Percentiles rank a stretch among this genome's conserved stretches.
Evolutionary conservation across 1,140 invertebrate genomes (phyloP).

Genomic region (Drosophila albomicans): DNA sequence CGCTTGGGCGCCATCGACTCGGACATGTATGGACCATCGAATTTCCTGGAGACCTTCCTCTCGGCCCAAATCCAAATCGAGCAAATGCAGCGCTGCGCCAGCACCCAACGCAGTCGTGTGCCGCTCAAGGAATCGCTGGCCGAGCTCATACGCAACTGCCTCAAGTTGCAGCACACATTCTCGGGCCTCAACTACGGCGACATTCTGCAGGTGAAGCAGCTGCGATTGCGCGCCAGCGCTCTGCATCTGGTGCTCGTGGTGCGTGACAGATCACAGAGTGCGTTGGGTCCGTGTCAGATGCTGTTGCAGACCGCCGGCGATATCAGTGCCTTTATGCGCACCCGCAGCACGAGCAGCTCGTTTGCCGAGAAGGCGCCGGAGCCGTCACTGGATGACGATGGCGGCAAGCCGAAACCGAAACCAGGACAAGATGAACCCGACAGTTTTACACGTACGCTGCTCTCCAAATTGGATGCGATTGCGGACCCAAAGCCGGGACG

Average conservation of each 20-base stretch:
- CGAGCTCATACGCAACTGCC: slow-evolving; percentile 89
- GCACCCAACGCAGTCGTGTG: slow-evolving; percentile 69
- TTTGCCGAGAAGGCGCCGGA: slow-evolving; percentile 9
- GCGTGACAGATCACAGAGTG: slow-evolving; percentile 86
- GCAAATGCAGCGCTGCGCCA: slow-evolving; percentile 78
- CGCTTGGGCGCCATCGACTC: slow-evolving; percentile 94
- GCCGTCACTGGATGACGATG: neutral
- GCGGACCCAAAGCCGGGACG: slow-evolving; percentile 94
- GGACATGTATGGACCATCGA: slow-evolving; percentile 92
- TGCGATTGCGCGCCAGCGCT: slow-evolving; percentile 93
- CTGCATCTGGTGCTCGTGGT: slow-evolving; percentile 91
- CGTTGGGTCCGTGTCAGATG: slow-evolving; percentile 86
- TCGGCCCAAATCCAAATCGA: slow-evolving; percentile 87
- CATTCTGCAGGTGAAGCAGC: slow-evolving; percentile 91
- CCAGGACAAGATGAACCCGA: slow-evolving; percentile 86
- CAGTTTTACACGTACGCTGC: slow-evolving; percentile 91
- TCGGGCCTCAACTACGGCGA: slow-evolving; percentile 91
- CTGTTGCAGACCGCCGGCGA: slow-evolving; percentile 79
- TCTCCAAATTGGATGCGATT: slow-evolving; percentile 91
- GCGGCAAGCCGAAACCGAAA: slow-evolving; percentile 4
- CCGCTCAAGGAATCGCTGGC: slow-evolving; percentile 84
- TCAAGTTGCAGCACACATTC: slow-evolving; percentile 93
- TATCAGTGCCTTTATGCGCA: slow-evolving; percentile 70
- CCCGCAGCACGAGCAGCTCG: neutral
- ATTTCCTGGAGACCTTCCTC: slow-evolving; percentile 94